phyloP scores from a whole-genome alignment of 1,140 invertebrate species.

The Scaptodrosophila lebanonensis region DNA sequence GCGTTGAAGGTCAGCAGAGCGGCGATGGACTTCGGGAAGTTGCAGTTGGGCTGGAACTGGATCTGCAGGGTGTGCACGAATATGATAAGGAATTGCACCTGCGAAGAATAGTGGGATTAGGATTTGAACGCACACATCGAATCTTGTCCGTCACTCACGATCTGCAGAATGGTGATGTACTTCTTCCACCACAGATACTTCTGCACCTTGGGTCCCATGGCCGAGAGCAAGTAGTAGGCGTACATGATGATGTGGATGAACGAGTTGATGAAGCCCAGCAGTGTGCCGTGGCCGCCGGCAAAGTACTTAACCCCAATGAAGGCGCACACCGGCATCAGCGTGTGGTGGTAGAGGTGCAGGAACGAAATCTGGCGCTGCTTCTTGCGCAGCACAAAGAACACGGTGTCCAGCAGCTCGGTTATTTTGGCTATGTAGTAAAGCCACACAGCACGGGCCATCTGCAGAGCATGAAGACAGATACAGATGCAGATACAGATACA shows the following conservation, averaged over 20 bases:
- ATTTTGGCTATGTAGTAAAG: constrained; percentile 82
- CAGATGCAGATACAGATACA: too few species aligned
- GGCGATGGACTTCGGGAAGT: constrained; percentile 83
- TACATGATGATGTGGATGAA: constrained; percentile 90
- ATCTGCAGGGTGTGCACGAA: constrained; percentile 83
- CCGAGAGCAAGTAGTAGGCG: constrained; percentile 88
- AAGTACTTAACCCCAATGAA: constrained; percentile 92
- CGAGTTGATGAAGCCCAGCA: constrained; percentile 91
- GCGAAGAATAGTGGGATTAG: constrained; percentile 39
- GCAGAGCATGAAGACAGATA: constrained; percentile 21
- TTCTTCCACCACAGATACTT: constrained; percentile 96
- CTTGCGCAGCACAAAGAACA: constrained; percentile 91
- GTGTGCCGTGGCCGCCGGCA: constrained; percentile 86
- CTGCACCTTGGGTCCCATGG: constrained; percentile 88
- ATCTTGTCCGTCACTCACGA: constrained; percentile 79
- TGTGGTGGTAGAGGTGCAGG: constrained; percentile 87
- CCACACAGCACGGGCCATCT: constrained; percentile 83
- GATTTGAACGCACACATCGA: not conserved
- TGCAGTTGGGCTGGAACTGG: constrained; percentile 81
- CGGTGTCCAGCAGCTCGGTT: constrained; percentile 83
- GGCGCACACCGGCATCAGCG: constrained; percentile 84
- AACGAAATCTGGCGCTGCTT: constrained; percentile 86
- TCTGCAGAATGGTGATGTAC: constrained; percentile 90
- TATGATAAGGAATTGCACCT: constrained; percentile 90
- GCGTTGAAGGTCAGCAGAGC: constrained; percentile 86